Conservation (phyloP, 2,888 invertebrate genomes). For the Xylocampa areola region DNA sequence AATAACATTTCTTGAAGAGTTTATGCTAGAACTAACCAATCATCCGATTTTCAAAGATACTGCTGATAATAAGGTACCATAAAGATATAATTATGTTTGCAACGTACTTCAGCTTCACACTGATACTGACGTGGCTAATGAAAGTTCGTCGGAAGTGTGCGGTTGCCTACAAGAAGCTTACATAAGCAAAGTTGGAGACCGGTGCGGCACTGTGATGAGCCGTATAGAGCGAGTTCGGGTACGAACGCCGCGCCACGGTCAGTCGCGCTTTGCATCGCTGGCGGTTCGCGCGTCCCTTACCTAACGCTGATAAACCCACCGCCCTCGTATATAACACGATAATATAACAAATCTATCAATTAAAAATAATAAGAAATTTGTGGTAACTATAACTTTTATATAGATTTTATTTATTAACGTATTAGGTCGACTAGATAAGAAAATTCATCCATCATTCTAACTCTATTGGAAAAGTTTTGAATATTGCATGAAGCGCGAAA, state of each 20-base stretch:
- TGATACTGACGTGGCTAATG: conserved; percentile 5
- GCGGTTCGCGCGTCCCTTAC: conserved; percentile 71
- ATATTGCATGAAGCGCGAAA: conserved; percentile 74
- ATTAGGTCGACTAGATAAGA: not conserved
- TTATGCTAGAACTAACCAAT: too few relatives aligned
- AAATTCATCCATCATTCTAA: conserved; percentile 21
- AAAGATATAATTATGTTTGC: too few relatives aligned
- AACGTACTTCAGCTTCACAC: too few relatives aligned
- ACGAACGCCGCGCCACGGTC: conserved; percentile 62
- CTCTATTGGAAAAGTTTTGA: conserved; percentile 69
- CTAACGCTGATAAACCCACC: conserved; percentile 49
- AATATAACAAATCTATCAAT: conserved; percentile 26
- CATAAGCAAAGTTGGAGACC: conserved; percentile 59
- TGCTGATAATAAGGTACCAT: too few relatives aligned
- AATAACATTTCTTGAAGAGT: too few relatives aligned
- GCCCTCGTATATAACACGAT: conserved; percentile 31
- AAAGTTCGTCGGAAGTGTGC: conserved; percentile 43
- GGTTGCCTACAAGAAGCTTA: conserved; percentile 46
- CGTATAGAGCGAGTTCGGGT: conserved; percentile 20
- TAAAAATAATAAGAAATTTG: conserved; percentile 31
- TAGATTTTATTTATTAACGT: conserved; percentile 1
- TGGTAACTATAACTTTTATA: conserved; percentile 47
- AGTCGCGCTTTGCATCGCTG: conserved; percentile 78
- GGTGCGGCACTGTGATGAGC: conserved; percentile 43
- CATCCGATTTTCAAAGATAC: too few relatives aligned